phyloP scores from a whole-genome alignment of 1,140 invertebrate genomes.

The Drosophila navojoa region DNA sequence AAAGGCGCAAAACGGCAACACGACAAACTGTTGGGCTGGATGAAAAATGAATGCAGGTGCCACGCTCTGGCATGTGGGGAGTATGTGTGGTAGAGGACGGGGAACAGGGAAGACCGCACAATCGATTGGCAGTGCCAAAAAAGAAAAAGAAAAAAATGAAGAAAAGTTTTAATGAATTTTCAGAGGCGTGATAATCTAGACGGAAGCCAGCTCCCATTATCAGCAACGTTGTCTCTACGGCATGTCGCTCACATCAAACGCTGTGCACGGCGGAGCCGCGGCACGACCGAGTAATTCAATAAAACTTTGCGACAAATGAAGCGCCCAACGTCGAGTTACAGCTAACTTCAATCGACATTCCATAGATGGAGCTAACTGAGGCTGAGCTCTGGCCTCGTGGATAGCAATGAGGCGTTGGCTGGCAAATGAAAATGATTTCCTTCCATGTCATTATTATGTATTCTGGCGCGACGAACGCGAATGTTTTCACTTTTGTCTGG shows the following conservation, averaged over 20 bases:
- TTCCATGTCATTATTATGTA: slow-evolving; percentile 82
- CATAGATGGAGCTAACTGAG: slow-evolving; percentile 10
- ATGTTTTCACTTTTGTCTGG: slow-evolving; percentile 74
- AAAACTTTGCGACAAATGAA: slow-evolving; percentile 82
- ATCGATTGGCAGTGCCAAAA: slow-evolving; percentile 57
- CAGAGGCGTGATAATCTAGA: slow-evolving; percentile 77
- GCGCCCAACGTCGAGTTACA: slow-evolving; percentile 52
- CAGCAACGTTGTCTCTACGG: slow-evolving; percentile 11
- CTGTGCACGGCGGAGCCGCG: slow-evolving; percentile 51
- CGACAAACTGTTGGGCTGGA: slow-evolving; percentile 58
- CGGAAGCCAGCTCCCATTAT: slow-evolving; percentile 38
- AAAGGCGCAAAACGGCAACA: slow-evolving; percentile 71
- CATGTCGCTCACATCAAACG: slow-evolving; percentile 53
- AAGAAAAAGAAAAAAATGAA: slow-evolving; percentile 44
- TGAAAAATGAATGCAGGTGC: slow-evolving; percentile 81
- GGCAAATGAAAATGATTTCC: slow-evolving; percentile 82
- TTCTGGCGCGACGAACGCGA: slow-evolving; percentile 49
- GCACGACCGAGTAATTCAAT: slow-evolving; percentile 80
- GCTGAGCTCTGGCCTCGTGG: background rate
- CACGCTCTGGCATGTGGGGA: slow-evolving; percentile 22
- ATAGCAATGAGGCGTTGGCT: slow-evolving; percentile 55
- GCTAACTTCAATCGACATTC: slow-evolving; percentile 63
- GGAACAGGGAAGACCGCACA: background rate
- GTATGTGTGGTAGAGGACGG: too few species aligned
- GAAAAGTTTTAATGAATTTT: slow-evolving; percentile 81